Conservation (phyloP, 2,797 vertebrate genomes). For the Eremophila alpestris region DNA sequence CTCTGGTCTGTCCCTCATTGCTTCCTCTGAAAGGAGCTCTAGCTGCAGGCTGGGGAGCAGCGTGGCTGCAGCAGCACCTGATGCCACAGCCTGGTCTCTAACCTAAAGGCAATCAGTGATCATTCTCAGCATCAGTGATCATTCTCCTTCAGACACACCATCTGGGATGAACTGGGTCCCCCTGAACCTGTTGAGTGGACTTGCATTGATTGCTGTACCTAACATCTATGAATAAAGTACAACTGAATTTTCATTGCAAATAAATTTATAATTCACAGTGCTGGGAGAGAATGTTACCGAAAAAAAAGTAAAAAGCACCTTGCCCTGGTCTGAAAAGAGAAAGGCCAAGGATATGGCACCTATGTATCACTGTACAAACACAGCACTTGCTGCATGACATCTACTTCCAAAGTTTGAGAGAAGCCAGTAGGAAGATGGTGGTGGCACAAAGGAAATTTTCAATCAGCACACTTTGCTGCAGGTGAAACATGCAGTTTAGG, state of each 20-base stretch:
- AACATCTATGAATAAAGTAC: conserved; percentile 98
- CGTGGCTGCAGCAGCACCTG: conserved; percentile 73
- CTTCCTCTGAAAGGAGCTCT: conserved; percentile 75
- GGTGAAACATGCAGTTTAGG: background rate
- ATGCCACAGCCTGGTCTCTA: conserved; percentile 81
- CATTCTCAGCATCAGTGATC: conserved; percentile 93
- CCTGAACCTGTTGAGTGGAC: conserved; percentile 91
- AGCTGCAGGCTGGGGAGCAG: conserved; percentile 83
- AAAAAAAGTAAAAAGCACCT: conserved; percentile 68
- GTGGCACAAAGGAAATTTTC: background rate
- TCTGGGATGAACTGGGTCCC: conserved; percentile 94
- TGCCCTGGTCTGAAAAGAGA: conserved; percentile 70
- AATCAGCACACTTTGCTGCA: background rate
- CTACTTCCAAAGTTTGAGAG: background rate
- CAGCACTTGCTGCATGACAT: background rate
- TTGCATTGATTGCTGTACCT: conserved; percentile 90
- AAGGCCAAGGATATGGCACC: background rate
- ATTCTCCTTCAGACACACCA: conserved; percentile 98
- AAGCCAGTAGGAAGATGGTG: background rate
- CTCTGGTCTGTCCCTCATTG: conserved; percentile 75
- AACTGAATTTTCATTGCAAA: conserved; percentile 95
- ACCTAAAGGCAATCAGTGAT: conserved; percentile 89
- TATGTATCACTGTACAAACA: background rate
- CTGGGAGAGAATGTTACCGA: conserved; percentile 82
- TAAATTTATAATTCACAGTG: conserved; percentile 92